Conservation (phyloP, 2,797 vertebrate genomes). For the Neoniphon sammara region DNA sequence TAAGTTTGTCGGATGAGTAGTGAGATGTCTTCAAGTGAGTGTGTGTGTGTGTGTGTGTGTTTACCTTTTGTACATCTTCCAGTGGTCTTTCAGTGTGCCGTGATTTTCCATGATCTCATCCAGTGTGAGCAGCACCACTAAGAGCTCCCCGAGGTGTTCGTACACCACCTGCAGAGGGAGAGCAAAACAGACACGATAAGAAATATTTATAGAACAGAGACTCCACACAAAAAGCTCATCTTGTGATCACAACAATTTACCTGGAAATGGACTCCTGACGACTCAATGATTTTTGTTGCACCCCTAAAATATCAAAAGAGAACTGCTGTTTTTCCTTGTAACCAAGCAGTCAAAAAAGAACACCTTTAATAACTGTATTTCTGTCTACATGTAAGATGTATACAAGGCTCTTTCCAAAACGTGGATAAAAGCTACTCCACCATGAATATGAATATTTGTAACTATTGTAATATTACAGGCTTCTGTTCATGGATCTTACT, state of each 20-base stretch:
- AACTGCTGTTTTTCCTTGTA: constrained; percentile 5
- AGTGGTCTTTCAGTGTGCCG: constrained; percentile 93
- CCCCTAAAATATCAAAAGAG: constrained; percentile 79
- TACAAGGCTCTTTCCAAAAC: neutral
- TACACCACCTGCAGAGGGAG: constrained; percentile 87
- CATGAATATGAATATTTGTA: neutral
- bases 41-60: neutral
- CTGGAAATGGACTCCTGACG: constrained; percentile 98
- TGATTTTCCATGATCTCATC: constrained; percentile 99
- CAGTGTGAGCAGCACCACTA: constrained; percentile 92
- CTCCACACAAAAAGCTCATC: neutral
- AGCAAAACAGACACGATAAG: neutral
- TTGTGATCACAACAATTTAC: constrained; percentile 69
- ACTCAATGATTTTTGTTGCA: constrained; percentile 95
- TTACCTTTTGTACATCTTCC: constrained; percentile 99
- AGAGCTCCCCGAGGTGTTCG: constrained; percentile 94
- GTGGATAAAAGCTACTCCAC: neutral
- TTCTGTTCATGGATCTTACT: constrained; percentile 75
- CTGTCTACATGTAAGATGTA: constrained; percentile 16
- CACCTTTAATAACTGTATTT: neutral
- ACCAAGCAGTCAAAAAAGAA: neutral
- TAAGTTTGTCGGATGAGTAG: too few relatives aligned
- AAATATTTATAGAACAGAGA: neutral
- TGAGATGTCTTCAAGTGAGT: too few relatives aligned
- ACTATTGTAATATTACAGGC: neutral